Conservation (phyloP, 2,888 invertebrate genomes). For the Antheraea assamensis region DNA sequence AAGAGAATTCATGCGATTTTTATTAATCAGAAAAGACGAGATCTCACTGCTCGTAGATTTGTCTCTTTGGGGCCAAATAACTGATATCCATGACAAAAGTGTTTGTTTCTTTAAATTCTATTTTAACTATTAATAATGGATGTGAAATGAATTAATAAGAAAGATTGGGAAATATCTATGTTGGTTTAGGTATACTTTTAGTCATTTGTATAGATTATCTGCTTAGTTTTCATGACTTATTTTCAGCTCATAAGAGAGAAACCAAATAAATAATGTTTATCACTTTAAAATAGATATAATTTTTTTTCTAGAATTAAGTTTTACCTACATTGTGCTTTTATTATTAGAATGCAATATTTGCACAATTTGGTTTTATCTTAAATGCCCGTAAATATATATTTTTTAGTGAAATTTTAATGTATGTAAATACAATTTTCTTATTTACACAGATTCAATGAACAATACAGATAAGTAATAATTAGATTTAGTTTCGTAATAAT, state of each 20-base stretch:
- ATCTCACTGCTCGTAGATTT: constrained; percentile 66
- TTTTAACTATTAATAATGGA: constrained; percentile 33
- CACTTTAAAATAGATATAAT: constrained; percentile 26
- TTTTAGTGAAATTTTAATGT: constrained; percentile 3
- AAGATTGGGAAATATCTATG: constrained; percentile 32
- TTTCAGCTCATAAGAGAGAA: constrained; percentile 47
- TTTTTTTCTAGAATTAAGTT: neutral
- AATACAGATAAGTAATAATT: constrained; percentile 60
- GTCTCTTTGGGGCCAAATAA: constrained; percentile 80
- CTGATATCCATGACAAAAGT: constrained; percentile 78
- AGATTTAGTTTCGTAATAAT: constrained; percentile 49
- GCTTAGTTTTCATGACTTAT: constrained; percentile 31
- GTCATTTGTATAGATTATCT: constrained; percentile 40
- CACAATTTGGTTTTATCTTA: constrained; percentile 37
- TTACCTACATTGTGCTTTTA: neutral
- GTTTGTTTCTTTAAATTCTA: constrained; percentile 39
- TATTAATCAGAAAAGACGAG: constrained; percentile 45
- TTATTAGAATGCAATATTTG: constrained; percentile 32
- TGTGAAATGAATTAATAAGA: constrained; percentile 39
- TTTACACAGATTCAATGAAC: constrained; percentile 66
- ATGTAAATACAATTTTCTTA: constrained; percentile 40
- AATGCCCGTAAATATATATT: neutral
- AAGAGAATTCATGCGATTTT: constrained; percentile 30
- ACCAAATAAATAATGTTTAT: constrained; percentile 56
- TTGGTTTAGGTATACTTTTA: constrained; percentile 33